These are phyloP conservation scores for Ormyrus nitidulus DNA, from an alignment of 2,888 invertebrate species.

Conservation along the genomic window DNA sequence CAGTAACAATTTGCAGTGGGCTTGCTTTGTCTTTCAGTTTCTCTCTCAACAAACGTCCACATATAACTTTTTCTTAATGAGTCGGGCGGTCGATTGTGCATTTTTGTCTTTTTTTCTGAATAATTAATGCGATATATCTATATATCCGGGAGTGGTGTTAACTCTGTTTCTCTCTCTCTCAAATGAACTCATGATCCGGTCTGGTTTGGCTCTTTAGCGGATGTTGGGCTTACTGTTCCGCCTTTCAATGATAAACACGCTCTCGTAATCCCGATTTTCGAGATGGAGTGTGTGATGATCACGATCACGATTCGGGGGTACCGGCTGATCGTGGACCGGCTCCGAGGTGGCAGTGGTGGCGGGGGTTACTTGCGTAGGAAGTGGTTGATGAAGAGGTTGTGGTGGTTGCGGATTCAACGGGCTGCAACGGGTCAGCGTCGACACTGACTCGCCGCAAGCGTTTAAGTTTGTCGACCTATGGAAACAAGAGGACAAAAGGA, in stretches of 20 bases:
- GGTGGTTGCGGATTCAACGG: constrained; percentile 76
- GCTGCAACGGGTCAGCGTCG: constrained; percentile 76
- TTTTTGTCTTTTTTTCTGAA: constrained; percentile 55
- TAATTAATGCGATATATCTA: constrained; percentile 57
- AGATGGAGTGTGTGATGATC: constrained; percentile 75
- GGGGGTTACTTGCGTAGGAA: constrained; percentile 76
- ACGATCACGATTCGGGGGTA: constrained; percentile 75
- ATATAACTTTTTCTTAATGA: constrained; percentile 37
- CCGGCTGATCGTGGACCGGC: constrained; percentile 74
- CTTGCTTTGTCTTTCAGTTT: constrained; percentile 59
- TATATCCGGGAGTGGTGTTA: constrained; percentile 59
- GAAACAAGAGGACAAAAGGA: constrained; percentile 74
- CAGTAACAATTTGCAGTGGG: constrained; percentile 55
- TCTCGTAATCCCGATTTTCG: constrained; percentile 83
- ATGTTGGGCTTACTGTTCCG: constrained; percentile 76
- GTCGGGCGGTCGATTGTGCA: constrained; percentile 60
- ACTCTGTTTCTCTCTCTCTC: not conserved
- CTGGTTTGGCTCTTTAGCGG: constrained; percentile 66
- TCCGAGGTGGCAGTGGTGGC: constrained; percentile 74
- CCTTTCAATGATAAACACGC: constrained; percentile 83
- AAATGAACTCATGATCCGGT: constrained; percentile 18
- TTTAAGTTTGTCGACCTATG: constrained; percentile 76
- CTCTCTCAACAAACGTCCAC: constrained; percentile 19
- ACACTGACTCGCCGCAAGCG: constrained; percentile 76
- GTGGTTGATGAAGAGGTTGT: constrained; percentile 73